A percentile compares a stretch with the other conserved stretches of the same genome.
Evolutionary conservation across 2,888 invertebrate genomes (phyloP).

Genomic region (Brachypterus glaber): DNA sequence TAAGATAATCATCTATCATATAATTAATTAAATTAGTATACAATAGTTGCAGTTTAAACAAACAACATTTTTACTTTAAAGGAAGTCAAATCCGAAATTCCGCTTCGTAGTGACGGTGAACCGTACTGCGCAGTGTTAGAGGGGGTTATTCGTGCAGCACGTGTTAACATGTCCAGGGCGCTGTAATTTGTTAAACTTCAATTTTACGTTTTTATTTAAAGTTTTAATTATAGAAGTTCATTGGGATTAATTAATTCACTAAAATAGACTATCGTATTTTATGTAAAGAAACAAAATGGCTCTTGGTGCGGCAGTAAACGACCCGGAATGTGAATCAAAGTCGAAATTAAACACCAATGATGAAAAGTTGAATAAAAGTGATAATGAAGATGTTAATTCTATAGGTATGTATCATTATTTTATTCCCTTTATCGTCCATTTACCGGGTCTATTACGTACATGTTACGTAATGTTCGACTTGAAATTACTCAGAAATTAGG

Average conservation of each 20-base stretch:
- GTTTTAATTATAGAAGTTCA: background rate
- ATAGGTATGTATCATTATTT: slow-evolving; percentile 19
- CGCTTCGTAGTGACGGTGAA: background rate
- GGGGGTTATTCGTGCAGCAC: slow-evolving; percentile 27
- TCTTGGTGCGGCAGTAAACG: slow-evolving; percentile 30
- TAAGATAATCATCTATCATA: too few relatives aligned
- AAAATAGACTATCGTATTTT: too few relatives aligned
- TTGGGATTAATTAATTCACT: too few relatives aligned
- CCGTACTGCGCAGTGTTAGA: slow-evolving; percentile 7
- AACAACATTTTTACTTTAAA: too few relatives aligned
- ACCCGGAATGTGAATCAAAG: slow-evolving; percentile 24
- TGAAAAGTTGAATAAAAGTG: slow-evolving; percentile 21
- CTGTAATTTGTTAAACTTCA: slow-evolving; percentile 10
- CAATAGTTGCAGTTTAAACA: too few relatives aligned
- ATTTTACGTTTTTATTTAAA: background rate
- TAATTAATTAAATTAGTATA: too few relatives aligned
- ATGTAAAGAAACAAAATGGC: slow-evolving; percentile 27
- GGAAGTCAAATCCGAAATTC: too few relatives aligned
- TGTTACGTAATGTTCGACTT: slow-evolving; percentile 17
- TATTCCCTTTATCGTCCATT: background rate
- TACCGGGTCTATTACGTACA: slow-evolving; percentile 5
- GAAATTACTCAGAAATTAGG: too few relatives aligned
- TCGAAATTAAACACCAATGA: slow-evolving; percentile 20
- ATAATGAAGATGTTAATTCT: slow-evolving; percentile 17
- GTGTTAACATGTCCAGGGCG: slow-evolving; percentile 26